Percentiles rank a stretch among this genome's conserved stretches.
Evolutionary conservation across 1,140 invertebrate species (phyloP).

Genomic region (Sinonovacula constricta): DNA sequence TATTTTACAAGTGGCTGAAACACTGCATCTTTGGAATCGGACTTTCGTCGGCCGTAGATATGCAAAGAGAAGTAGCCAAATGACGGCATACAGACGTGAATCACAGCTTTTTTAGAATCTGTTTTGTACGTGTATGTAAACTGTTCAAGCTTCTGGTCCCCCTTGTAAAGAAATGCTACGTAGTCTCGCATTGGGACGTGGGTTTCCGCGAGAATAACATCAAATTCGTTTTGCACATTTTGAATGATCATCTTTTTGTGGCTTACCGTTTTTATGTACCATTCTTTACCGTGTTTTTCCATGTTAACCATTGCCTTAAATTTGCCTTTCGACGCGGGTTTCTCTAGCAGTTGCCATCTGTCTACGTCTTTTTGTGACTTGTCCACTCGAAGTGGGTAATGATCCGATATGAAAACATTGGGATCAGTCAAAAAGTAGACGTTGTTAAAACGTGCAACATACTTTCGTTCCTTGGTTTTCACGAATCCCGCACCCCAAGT

Average conservation of each 20-base stretch:
- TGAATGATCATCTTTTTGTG: conserved; percentile 10
- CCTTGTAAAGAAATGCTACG: conserved; percentile 25
- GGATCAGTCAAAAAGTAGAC: conserved; percentile 80
- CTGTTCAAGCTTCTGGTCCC: conserved; percentile 31
- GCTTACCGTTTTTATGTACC: conserved; percentile 15
- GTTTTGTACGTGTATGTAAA: conserved; percentile 27
- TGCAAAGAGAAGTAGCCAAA: conserved; percentile 16
- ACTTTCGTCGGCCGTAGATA: conserved; percentile 19
- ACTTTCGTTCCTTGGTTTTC: conserved; percentile 48
- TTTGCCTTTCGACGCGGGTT: conserved; percentile 34
- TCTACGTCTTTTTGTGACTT: conserved; percentile 17
- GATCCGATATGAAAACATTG: conserved; percentile 78
- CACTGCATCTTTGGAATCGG: background rate
- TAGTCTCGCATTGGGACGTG: background rate
- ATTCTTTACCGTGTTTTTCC: conserved; percentile 32
- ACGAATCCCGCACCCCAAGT: conserved; percentile 79
- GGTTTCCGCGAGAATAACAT: conserved; percentile 5
- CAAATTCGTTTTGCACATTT: conserved; percentile 25
- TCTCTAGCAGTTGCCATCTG: conserved; percentile 54
- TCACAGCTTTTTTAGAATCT: background rate
- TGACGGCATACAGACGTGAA: conserved; percentile 24
- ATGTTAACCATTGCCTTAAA: conserved; percentile 39
- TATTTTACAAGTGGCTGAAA: conserved; percentile 41
- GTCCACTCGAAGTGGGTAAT: conserved; percentile 76
- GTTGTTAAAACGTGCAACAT: conserved; percentile 58